phyloP scores from a whole-genome alignment of 30 jellyfish, hydroid and myxozoan species.

The Cassiopea xamachana region DNA sequence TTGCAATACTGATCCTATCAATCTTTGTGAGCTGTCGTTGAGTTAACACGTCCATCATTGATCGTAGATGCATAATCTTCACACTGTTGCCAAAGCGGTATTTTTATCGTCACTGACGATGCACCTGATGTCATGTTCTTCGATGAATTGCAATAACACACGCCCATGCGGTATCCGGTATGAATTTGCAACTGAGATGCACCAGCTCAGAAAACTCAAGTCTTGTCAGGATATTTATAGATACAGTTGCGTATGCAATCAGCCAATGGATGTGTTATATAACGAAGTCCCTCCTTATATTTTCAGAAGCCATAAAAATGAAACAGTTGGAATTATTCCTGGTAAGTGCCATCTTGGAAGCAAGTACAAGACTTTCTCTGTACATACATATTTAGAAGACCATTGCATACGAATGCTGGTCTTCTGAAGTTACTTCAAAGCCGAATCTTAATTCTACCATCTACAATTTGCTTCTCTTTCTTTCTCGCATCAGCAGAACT shows the following conservation, averaged over 20 bases:
- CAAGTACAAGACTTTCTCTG: background rate
- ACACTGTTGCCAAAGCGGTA: background rate
- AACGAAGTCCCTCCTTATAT: slow-evolving; percentile 47
- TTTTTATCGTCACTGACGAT: background rate
- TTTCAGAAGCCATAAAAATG: background rate
- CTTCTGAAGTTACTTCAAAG: too few relatives aligned
- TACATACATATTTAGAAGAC: background rate
- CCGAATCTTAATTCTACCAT: background rate
- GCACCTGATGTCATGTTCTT: background rate
- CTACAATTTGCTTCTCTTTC: background rate
- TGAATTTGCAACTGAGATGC: slow-evolving; percentile 10
- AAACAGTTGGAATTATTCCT: slow-evolving; percentile 26
- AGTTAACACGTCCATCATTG: too few relatives aligned
- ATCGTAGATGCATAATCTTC: background rate
- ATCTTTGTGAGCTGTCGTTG: too few relatives aligned
- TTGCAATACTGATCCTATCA: too few relatives aligned
- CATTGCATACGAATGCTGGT: background rate
- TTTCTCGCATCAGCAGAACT: too few relatives aligned
- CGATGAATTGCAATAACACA: background rate
- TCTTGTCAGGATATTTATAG: slow-evolving; percentile 29
- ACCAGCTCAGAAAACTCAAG: background rate
- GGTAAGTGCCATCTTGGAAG: background rate
- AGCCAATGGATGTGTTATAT: slow-evolving; percentile 36
- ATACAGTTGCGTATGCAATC: slow-evolving; percentile 18
- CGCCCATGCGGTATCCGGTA: background rate